Conservation (phyloP, 2,888 invertebrate species). For the Diarsia mendica region DNA sequence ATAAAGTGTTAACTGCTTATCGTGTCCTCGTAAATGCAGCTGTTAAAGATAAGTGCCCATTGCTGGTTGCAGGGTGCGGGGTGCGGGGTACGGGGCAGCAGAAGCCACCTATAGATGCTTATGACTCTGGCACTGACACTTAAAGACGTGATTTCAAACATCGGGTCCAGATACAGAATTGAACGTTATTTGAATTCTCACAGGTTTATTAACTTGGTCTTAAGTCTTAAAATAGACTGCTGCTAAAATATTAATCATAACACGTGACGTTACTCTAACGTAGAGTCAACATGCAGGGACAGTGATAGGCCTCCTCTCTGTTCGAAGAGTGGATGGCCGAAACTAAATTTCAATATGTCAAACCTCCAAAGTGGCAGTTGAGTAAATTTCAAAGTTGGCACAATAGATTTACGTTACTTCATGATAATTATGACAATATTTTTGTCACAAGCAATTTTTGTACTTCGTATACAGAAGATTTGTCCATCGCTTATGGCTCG, state of each 20-base stretch:
- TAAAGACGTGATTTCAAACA: neutral
- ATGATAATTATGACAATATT: neutral
- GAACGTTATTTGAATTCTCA: neutral
- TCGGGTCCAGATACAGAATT: neutral
- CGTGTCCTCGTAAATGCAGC: constrained; percentile 35
- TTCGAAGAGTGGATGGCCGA: neutral
- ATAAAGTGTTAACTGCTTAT: constrained; percentile 43
- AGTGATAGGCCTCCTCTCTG: neutral
- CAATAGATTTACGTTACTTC: neutral
- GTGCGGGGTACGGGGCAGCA: neutral
- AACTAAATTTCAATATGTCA: neutral
- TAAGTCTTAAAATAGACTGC: neutral
- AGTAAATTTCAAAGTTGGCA: neutral
- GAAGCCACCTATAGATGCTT: constrained; percentile 5
- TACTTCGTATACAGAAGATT: too few relatives aligned
- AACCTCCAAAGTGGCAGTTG: neutral
- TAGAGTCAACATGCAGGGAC: neutral
- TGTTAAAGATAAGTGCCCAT: constrained; percentile 44
- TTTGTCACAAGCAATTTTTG: neutral
- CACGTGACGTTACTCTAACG: too few relatives aligned
- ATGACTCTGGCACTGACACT: constrained; percentile 8
- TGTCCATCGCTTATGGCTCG: constrained; percentile 40
- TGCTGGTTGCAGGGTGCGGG: neutral
- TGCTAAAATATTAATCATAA: neutral
- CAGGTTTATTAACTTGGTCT: neutral